Conservation (phyloP, 2,888 invertebrate species). For the Ferdinandea cuprea region DNA sequence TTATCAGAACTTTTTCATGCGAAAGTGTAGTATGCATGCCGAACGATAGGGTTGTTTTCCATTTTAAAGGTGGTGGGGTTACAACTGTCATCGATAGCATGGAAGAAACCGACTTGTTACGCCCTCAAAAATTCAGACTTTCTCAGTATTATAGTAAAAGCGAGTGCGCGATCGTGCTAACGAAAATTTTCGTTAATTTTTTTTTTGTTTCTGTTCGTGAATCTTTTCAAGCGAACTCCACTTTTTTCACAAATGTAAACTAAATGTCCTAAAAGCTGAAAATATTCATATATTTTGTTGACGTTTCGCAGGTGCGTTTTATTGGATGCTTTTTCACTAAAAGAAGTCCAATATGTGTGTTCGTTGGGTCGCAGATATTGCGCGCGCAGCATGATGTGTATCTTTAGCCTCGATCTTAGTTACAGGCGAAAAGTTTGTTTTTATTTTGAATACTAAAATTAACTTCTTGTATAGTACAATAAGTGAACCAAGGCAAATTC, state of each 20-base stretch:
- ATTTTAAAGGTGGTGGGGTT: slow-evolving; percentile 11
- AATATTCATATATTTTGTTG: slow-evolving; percentile 43
- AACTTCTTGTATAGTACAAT: slow-evolving; percentile 42
- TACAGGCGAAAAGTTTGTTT: slow-evolving; percentile 35
- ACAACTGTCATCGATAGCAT: slow-evolving; percentile 33
- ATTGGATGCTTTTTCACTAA: slow-evolving; percentile 7
- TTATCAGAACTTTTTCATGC: slow-evolving; percentile 35
- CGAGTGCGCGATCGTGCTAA: slow-evolving; percentile 60
- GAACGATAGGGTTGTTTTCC: background rate
- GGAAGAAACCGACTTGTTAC: slow-evolving; percentile 4
- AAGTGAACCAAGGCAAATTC: slow-evolving; percentile 58
- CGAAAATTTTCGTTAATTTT: too few relatives aligned
- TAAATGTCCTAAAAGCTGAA: slow-evolving; percentile 34
- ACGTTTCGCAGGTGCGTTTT: slow-evolving; percentile 65
- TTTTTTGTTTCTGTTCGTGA: slow-evolving; percentile 24
- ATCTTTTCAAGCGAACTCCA: slow-evolving; percentile 10
- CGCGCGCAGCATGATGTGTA: slow-evolving; percentile 50
- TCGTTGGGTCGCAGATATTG: slow-evolving; percentile 10
- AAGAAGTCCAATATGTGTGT: background rate
- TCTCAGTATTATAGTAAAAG: slow-evolving; percentile 43
- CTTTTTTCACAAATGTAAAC: slow-evolving; percentile 53
- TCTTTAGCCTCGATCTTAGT: slow-evolving; percentile 40
- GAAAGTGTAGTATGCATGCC: background rate
- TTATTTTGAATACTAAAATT: slow-evolving; percentile 62
- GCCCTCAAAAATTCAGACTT: slow-evolving; percentile 20